Base-by-base conservation (phyloP, 92 coral and sea anemone genomes). In the Epizoanthus scotinus region DNA sequence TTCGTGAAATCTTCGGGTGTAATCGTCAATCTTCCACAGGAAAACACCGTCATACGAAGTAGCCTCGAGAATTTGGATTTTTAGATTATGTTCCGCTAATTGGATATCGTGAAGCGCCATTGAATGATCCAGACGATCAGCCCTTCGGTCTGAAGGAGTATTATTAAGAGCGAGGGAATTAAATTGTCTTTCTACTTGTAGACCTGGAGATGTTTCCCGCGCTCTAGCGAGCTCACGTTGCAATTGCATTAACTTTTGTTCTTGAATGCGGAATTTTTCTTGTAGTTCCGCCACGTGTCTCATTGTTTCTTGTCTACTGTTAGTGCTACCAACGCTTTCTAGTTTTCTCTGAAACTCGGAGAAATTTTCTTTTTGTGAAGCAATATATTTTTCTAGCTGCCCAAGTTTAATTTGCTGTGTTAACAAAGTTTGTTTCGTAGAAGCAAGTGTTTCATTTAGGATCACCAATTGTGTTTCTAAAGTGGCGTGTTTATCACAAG, bases 11-110 rank as follows among this genome's bases (percentile, higher is more conserved):
- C 94, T 77, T 54, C 92, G 90, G 13, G 72, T 82, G 72, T 78
- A 88, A 15, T 95, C 88, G 52, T 95, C 95, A 29, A 95, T 89
- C 68, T 95, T 95, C 98, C 98, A 95, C 8, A 90, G 21, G 69
- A 90, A 93, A 18, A 65, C 60, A 5, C 98, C 98, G 63, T 95
- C 98, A 64, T 88, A 84, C 27, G 91, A 88, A 3, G 92, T 84
- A 19, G 88, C 75, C 74, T 90, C 88, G 29, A 92, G 67, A 68
- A 93, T 87, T 36, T 84, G 87, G 22, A 95, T 84, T 55, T 90
- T 94, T 8, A 86, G 87, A 27, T 91, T 93, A 22, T 90, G 93
- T 5, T 95, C 95, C 18, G 98, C 95, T 47, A 95, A 71, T 25
- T 89, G 93, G 58, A 91, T 87, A 34, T 93, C 96, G 50, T 87